Percentiles rank a stretch among this genome's conserved stretches.
These are phyloP conservation scores for Meta bourneti DNA, from an alignment of 2,888 invertebrate species.

Conservation along the genomic window DNA sequence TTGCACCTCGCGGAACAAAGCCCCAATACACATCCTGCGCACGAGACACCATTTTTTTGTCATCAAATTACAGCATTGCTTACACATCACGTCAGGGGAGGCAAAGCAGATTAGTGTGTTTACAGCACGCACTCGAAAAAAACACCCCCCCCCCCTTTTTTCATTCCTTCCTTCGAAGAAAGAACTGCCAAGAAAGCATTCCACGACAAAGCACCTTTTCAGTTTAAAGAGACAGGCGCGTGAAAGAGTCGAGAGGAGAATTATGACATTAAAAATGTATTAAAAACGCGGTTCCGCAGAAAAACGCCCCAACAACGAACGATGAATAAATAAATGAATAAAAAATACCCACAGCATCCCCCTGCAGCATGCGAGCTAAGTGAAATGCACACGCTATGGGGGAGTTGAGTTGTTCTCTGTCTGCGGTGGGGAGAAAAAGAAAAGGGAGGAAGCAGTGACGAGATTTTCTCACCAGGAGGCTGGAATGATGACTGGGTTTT, in stretches of 20 bases:
- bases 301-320: not conserved
- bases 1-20: too few relatives aligned
- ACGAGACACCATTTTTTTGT: not conserved
- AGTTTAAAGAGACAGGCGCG: not conserved
- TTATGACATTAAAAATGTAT: conserved; percentile 53
- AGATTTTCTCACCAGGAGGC: not conserved
- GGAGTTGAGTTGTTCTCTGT: not conserved
- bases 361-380: conserved; percentile 9
- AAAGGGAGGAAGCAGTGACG: not conserved
- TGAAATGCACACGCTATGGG: not conserved
- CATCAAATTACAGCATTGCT: not conserved
- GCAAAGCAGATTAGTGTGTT: not conserved
- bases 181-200: not conserved
- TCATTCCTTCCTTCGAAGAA: not conserved
- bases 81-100: not conserved
- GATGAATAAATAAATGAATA: not conserved
- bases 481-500: not conserved
- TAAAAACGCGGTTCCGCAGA: conserved; percentile 35
- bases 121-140: not conserved
- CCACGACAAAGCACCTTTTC: conserved; percentile 2
- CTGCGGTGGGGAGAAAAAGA: not conserved
- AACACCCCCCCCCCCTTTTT: not conserved
- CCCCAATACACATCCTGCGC: too few relatives aligned
- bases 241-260: conserved; percentile 1
- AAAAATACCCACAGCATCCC: not conserved